phyloP scores from a whole-genome alignment of 2,113 vertebrate species.

The Sorex fumeus region DNA sequence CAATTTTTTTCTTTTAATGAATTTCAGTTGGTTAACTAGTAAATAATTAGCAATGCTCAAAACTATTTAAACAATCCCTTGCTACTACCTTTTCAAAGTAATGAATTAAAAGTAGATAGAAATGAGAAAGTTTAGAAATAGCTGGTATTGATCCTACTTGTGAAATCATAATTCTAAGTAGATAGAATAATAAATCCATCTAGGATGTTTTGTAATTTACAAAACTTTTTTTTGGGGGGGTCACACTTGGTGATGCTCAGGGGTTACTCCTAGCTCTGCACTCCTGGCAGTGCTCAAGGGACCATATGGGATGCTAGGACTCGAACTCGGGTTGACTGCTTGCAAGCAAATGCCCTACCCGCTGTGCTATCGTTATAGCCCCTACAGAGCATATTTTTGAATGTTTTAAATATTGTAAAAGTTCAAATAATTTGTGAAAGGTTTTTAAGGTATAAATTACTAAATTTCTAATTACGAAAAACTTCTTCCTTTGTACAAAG shows the following conservation, averaged over 20 bases:
- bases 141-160: neutral
- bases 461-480: neutral
- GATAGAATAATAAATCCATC: neutral
- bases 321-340: no score
- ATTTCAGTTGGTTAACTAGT: slow-evolving; percentile 17
- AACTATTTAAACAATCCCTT: neutral
- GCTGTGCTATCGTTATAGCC: no score
- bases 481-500: slow-evolving; percentile 9
- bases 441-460: neutral
- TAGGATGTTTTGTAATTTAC: neutral
- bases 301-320: no score
- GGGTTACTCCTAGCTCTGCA: no score
- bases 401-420: slow-evolving; percentile 17
- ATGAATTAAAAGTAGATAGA: slow-evolving; percentile 33
- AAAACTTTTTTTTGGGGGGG: no score
- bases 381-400: neutral
- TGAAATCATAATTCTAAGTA: slow-evolving; percentile 20
- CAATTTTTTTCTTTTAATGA: no score
- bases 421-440: slow-evolving; percentile 2
- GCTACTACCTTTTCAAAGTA: neutral
- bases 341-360: no score
- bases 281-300: no score
- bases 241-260: no score
- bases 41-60: slow-evolving; percentile 11
- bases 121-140: slow-evolving; percentile 25